phyloP scores from a whole-genome alignment of 64 coral and sea anemone species.

The Trachythela sp. region DNA sequence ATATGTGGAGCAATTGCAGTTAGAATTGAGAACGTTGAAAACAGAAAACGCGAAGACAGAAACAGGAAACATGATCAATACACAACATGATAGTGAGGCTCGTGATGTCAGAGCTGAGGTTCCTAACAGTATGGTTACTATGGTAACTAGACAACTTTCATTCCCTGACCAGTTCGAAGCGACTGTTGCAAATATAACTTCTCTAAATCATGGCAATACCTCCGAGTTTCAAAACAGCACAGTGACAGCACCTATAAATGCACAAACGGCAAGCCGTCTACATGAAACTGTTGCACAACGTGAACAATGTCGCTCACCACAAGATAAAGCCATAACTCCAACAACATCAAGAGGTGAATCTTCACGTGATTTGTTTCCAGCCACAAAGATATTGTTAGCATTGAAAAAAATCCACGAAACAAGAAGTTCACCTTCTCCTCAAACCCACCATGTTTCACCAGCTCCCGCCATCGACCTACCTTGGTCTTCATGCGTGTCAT shows the following conservation, averaged over 20 bases:
- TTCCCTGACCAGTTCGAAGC: background rate
- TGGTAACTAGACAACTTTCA: background rate
- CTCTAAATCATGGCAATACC: background rate
- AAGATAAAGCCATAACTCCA: background rate
- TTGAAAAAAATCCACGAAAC: slow-evolving; percentile 24
- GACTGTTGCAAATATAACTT: background rate
- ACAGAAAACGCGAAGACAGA: background rate
- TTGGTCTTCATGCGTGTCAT: background rate
- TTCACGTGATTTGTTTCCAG: slow-evolving; percentile 11
- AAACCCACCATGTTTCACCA: background rate
- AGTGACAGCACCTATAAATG: background rate
- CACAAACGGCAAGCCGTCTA: background rate
- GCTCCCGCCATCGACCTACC: background rate
- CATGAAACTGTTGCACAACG: background rate
- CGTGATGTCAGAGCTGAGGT: background rate
- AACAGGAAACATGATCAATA: background rate
- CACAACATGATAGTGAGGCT: background rate
- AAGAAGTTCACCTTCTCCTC: background rate
- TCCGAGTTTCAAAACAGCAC: background rate
- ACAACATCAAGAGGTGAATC: background rate
- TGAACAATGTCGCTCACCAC: background rate
- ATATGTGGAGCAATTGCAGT: slow-evolving; percentile 73
- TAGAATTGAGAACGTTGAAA: background rate
- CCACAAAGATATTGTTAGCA: background rate
- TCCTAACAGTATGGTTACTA: background rate